Evolutionary conservation across 2,113 vertebrate genomes (phyloP).

Genomic region (Aythya baeri): DNA sequence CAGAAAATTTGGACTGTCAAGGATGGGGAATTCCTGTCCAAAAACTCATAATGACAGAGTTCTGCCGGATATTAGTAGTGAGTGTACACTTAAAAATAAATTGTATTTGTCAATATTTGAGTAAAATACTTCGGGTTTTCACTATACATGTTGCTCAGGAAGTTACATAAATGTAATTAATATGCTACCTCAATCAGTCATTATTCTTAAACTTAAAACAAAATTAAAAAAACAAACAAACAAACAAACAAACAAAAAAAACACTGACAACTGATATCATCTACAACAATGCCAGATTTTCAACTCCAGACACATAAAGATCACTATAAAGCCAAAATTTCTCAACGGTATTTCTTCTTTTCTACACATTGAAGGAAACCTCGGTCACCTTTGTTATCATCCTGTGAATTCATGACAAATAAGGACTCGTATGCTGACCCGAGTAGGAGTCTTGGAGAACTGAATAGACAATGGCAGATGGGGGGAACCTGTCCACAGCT

Average conservation of each 20-base stretch:
- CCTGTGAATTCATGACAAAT: slow-evolving; percentile 1
- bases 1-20: background rate
- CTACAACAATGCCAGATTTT: background rate
- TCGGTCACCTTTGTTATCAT: background rate
- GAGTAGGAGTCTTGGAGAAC: background rate
- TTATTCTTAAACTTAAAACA: background rate
- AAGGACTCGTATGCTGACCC: background rate
- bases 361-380: background rate
- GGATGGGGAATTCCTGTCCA: background rate
- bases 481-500: background rate
- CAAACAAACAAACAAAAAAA: background rate
- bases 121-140: background rate
- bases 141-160: background rate
- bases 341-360: background rate
- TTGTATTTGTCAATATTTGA: background rate
- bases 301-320: background rate
- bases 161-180: background rate
- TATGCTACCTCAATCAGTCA: background rate
- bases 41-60: background rate
- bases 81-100: background rate
- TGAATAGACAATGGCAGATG: background rate
- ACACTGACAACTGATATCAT: background rate
- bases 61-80: background rate
- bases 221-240: background rate
- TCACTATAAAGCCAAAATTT: background rate